Conservation (phyloP, 2,888 invertebrate genomes). For the Perithous albicinctus region DNA sequence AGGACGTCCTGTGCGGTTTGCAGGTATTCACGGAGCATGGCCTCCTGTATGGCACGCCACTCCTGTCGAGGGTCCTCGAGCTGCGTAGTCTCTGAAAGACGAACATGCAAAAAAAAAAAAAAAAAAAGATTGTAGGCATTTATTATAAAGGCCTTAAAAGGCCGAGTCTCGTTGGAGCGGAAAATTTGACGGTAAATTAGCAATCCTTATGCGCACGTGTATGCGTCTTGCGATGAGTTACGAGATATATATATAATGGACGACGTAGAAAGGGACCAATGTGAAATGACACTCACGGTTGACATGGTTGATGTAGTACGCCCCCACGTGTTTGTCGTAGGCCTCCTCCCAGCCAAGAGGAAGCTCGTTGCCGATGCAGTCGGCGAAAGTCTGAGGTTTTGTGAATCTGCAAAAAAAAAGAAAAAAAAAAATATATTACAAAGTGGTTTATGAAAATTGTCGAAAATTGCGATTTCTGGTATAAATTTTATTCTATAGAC, state of each 20-base stretch:
- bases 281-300: conserved; percentile 90
- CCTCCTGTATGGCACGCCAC: conserved; percentile 98
- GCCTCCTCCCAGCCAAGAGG: conserved; percentile 99
- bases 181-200: conserved; percentile 16
- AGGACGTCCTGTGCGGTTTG: conserved; percentile 97
- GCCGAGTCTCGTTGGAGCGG: conserved; percentile 2
- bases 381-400: conserved; percentile 98
- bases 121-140: conserved; percentile 5
- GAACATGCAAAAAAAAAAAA: conserved; percentile 3
- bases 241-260: too few relatives aligned
- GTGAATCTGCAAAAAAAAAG: conserved; percentile 96
- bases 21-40: conserved; percentile 98
- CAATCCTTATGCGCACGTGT: background rate
- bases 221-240: conserved; percentile 11
- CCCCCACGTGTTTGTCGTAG: conserved; percentile 96
- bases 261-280: conserved; percentile 53
- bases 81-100: conserved; percentile 94
- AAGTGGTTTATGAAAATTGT: background rate
- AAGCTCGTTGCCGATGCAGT: conserved; percentile 98
- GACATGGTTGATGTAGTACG: conserved; percentile 98
- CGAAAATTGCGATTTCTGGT: background rate
- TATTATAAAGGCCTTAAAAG: background rate
- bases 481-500: too few relatives aligned
- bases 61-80: conserved; percentile 98
- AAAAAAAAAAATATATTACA: conserved; percentile 75